These are phyloP conservation scores for Beris chalybata DNA, from an alignment of 2,888 invertebrate genomes.

Conservation along the genomic window DNA sequence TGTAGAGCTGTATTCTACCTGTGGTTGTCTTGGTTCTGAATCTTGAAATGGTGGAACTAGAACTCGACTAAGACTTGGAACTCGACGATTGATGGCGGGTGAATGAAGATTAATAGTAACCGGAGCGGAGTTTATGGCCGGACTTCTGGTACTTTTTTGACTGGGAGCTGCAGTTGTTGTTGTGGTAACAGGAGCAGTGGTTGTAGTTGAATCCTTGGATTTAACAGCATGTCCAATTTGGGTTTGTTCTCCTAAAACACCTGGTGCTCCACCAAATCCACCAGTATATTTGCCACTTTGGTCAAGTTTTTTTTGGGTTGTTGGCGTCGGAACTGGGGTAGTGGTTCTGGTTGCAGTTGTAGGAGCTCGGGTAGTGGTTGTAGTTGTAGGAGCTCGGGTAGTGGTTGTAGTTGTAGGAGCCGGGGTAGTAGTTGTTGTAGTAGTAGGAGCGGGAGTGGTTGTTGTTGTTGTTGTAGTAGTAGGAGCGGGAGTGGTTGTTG, in stretches of 20 bases:
- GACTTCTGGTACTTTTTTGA: slow-evolving; percentile 36
- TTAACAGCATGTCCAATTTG: slow-evolving; percentile 26
- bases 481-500: no score
- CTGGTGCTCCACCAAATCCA: slow-evolving; percentile 38
- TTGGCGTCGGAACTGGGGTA: background rate
- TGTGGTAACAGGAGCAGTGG: slow-evolving; percentile 23
- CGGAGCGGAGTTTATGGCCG: background rate
- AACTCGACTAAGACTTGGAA: slow-evolving; percentile 11
- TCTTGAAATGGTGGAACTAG: slow-evolving; percentile 8
- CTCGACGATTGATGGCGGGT: background rate
- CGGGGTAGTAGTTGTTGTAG: slow-evolving; percentile 24
- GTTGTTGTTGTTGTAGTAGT: no score
- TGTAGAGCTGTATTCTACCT: background rate
- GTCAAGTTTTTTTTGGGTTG: slow-evolving; percentile 3
- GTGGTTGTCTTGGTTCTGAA: background rate
- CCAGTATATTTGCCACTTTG: slow-evolving; percentile 36
- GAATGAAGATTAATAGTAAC: background rate
- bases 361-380: slow-evolving; percentile 44
- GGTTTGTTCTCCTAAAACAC: slow-evolving; percentile 36
- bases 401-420: slow-evolving; percentile 43
- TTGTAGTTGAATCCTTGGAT: slow-evolving; percentile 25
- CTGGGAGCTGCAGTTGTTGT: slow-evolving; percentile 28
- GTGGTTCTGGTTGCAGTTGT: slow-evolving; percentile 54
- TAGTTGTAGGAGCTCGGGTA: slow-evolving; percentile 45
- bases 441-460: no score